phyloP scores from a whole-genome alignment of 2,797 vertebrate genomes.

The Artibeus lituratus region DNA sequence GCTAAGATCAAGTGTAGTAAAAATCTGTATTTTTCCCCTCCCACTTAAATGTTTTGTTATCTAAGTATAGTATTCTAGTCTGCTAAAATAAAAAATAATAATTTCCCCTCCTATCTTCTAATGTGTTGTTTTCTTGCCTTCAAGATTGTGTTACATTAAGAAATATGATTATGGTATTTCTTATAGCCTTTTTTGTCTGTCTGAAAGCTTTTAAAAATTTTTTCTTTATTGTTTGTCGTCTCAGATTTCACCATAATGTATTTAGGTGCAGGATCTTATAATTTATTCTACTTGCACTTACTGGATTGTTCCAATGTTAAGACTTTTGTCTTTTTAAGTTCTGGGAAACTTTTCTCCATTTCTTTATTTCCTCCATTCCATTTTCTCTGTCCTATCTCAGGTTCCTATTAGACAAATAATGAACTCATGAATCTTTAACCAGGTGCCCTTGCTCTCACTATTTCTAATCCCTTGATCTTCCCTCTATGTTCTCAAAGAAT shows the following conservation, averaged over 20 bases:
- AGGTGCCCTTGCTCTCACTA: neutral
- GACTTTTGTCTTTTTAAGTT: neutral
- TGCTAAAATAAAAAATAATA: neutral
- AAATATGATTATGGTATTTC: neutral
- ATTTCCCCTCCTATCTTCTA: neutral
- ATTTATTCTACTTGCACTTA: neutral
- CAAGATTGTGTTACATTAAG: neutral
- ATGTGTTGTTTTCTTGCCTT: neutral
- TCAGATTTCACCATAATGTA: conserved; percentile 1
- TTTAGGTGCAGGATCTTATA: neutral
- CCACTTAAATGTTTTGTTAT: neutral
- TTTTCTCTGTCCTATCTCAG: neutral
- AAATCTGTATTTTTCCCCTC: neutral
- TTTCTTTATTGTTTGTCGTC: neutral
- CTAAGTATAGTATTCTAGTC: neutral
- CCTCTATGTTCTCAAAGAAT: neutral
- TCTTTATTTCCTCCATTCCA: neutral
- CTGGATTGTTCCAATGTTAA: neutral
- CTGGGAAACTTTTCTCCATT: neutral
- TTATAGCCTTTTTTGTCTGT: neutral
- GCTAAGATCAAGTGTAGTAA: too few species aligned
- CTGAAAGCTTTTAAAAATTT: conserved; percentile 16
- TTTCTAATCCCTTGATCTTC: conserved; percentile 23
- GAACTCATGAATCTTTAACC: neutral
- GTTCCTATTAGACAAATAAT: neutral